Evolutionary conservation across 1,140 invertebrate genomes (phyloP), one percentile per base, ranked within the genome.

Genomic region (Monomorium pharaonis): DNA sequence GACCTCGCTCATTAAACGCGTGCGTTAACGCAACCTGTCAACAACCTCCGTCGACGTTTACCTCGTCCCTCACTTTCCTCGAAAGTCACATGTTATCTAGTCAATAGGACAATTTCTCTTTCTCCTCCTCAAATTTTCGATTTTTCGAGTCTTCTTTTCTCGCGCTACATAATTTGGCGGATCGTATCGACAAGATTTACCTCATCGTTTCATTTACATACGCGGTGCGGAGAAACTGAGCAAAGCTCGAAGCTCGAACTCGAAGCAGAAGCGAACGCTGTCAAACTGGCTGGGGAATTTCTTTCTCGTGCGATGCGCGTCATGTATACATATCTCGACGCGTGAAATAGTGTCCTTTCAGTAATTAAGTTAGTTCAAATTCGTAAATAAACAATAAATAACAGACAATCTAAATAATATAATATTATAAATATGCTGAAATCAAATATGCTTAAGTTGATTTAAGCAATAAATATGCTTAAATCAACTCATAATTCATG

Each of bases 231-330:
- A 30, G 24, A 60, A 27, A 18, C 12, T 16, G 74, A 16, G n/a
- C n/a, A n/a, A n/a, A n/a, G n/a, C n/a, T n/a, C n/a, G n/a, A n/a
- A n/a, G n/a, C n/a, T n/a, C n/a, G n/a, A n/a, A n/a, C n/a, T 37
- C 21, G 49, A 21, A 30, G 62, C 30, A 74, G 70, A 74, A 33
- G 44, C 67, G 5, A 49, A 49, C 44, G 69, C 70, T 74, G 70
- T 74, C 49, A 74, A 74, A 54, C 2, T n/a, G 4, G 9, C 70
- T 74, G 54, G 70, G 10, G 44, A 37, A 30, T 56, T 56, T 74
- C 12, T 24, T n/a, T n/a, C 10, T 56, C 27, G 30, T 16, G 4
- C 1, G 12, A 18, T 70, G 44, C 6, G 44, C n/a, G 33, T 67
- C 3, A 14, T n/a, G 47, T 9, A 14, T n/a, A n/a, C n/a, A n/a